phyloP scores from a whole-genome alignment of 2,113 vertebrate species.

The Turdus rufiventris region DNA sequence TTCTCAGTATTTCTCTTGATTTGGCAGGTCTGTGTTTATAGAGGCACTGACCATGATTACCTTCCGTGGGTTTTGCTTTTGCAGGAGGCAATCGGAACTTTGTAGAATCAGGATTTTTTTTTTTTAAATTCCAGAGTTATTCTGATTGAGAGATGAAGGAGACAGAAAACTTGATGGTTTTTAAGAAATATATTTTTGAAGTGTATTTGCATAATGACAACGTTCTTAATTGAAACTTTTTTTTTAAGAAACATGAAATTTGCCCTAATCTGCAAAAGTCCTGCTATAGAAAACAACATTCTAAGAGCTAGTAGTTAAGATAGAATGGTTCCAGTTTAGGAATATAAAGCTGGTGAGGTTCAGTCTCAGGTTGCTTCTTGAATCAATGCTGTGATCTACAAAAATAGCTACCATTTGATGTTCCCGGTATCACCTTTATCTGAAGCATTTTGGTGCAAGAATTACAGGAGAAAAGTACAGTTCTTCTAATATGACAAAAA shows the following conservation, averaged over 20 bases:
- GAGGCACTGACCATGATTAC: neutral
- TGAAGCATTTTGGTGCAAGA: neutral
- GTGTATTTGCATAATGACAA: neutral
- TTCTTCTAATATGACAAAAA: neutral
- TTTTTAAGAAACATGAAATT: neutral
- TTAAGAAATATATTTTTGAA: neutral
- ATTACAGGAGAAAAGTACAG: neutral
- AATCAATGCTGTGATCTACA: neutral
- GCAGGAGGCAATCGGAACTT: neutral
- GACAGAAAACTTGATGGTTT: neutral
- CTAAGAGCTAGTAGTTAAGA: neutral
- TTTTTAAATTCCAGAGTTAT: neutral
- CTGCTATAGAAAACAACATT: neutral
- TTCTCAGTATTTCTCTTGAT: conserved; percentile 46
- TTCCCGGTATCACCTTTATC: neutral
- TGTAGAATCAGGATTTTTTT: neutral
- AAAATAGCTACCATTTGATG: neutral
- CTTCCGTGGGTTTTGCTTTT: neutral
- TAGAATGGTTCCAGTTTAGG: neutral
- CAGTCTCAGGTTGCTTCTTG: neutral
- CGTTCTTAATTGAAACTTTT: neutral
- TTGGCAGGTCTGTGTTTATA: conserved; percentile 8
- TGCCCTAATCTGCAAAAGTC: neutral
- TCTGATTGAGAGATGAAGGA: neutral
- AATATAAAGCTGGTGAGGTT: neutral